A percentile compares a stretch with the other conserved stretches of the same genome.
phyloP scores from a whole-genome alignment of 2,888 invertebrate genomes.

The Dicyrtoma fusca region DNA sequence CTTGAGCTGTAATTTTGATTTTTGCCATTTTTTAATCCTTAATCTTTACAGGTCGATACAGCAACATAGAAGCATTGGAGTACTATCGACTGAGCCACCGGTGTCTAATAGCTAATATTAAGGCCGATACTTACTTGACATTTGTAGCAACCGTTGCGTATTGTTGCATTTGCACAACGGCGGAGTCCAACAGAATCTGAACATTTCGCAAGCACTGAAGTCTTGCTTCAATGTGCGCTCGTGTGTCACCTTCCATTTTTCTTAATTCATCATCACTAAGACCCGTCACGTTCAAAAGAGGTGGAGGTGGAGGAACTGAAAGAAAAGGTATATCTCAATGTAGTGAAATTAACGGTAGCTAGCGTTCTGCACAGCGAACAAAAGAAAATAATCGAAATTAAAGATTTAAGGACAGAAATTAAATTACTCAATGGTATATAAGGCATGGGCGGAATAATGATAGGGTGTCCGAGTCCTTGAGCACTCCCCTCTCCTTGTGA shows the following conservation, averaged over 20 bases:
- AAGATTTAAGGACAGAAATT: too few relatives aligned
- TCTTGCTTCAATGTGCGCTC: conserved; percentile 86
- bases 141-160: conserved; percentile 65
- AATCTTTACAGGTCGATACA: not conserved
- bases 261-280: conserved; percentile 82
- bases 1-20: conserved; percentile 30
- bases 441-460: conserved; percentile 54
- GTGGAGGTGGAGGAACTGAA: conserved; percentile 73
- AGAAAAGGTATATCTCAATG: not conserved
- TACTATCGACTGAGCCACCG: too few relatives aligned
- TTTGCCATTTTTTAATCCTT: not conserved
- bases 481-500: conserved; percentile 13
- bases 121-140: conserved; percentile 27
- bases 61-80: too few relatives aligned
- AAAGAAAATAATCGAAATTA: not conserved
- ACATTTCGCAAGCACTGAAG: conserved; percentile 83
- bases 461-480: conserved; percentile 4
- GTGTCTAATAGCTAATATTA: too few relatives aligned
- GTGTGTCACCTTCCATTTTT: conserved; percentile 84
- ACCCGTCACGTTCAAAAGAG: conserved; percentile 70
- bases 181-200: conserved; percentile 88
- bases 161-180: conserved; percentile 91
- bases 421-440: conserved; percentile 54
- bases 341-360: not conserved
- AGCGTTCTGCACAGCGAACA: not conserved